Conservation (phyloP, 2,888 invertebrate genomes). For the Drosophila barbarae region DNA sequence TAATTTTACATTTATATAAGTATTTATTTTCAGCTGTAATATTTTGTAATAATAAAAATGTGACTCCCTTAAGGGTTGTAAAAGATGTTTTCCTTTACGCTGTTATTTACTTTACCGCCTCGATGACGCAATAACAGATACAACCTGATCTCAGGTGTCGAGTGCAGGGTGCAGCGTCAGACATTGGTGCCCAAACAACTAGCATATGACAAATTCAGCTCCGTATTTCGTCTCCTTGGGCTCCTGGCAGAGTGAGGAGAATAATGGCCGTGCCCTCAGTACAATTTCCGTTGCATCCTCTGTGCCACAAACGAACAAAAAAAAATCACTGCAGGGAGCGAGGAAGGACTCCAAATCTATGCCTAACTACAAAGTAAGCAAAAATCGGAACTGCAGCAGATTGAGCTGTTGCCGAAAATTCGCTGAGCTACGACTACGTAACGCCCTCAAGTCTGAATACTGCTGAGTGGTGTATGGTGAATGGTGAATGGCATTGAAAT, state of each 20-base stretch:
- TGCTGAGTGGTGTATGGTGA: slow-evolving; percentile 1
- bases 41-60: too few relatives aligned
- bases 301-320: slow-evolving; percentile 24
- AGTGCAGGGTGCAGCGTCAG: slow-evolving; percentile 7
- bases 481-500: slow-evolving; percentile 1
- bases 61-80: neutral
- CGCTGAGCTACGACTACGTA: slow-evolving; percentile 4
- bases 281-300: slow-evolving; percentile 69
- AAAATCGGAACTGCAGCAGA: slow-evolving; percentile 61
- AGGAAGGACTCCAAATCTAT: slow-evolving; percentile 50
- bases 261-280: slow-evolving; percentile 42
- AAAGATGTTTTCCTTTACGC: neutral
- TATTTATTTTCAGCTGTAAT: neutral
- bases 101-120: neutral
- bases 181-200: slow-evolving; percentile 32
- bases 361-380: slow-evolving; percentile 72
- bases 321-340: slow-evolving; percentile 9
- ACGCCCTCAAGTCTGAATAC: slow-evolving; percentile 26
- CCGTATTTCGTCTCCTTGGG: slow-evolving; percentile 43
- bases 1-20: neutral
- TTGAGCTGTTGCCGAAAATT: slow-evolving; percentile 42
- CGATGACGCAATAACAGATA: neutral
- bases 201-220: slow-evolving; percentile 56
- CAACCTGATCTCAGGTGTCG: neutral
- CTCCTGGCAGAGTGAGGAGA: slow-evolving; percentile 11